Evolutionary conservation across 2,113 vertebrate genomes (phyloP).

Genomic region (Climacteris rufus): DNA sequence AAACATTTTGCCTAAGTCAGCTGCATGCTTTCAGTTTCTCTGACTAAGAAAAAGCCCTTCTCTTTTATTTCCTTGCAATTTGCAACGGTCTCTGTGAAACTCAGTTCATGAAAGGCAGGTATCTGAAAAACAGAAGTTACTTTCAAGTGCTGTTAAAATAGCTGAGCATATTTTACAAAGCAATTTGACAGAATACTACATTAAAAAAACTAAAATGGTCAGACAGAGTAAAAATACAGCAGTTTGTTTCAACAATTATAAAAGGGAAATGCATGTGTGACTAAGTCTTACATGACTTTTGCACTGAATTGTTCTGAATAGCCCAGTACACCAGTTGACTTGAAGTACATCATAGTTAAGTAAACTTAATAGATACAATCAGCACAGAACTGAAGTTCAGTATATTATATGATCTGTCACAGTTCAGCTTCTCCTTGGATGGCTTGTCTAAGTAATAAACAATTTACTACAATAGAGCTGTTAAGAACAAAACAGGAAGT

Average conservation of each 20-base stretch:
- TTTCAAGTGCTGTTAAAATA: background rate
- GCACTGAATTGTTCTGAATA: background rate
- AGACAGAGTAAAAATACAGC: background rate
- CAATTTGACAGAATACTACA: background rate
- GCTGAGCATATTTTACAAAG: background rate
- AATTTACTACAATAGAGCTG: rapidly evolving
- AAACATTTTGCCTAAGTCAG: background rate
- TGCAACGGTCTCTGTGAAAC: background rate
- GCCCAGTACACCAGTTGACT: background rate
- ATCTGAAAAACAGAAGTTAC: background rate
- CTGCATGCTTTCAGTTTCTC: background rate
- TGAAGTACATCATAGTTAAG: background rate
- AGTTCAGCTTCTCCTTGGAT: background rate
- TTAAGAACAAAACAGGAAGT: background rate
- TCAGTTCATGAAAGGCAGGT: background rate
- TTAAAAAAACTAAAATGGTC: background rate
- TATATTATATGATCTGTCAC: rapidly evolving
- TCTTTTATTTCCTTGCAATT: background rate
- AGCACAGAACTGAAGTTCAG: background rate
- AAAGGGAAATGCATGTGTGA: background rate
- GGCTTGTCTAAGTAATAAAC: background rate
- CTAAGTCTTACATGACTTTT: background rate
- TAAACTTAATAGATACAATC: background rate
- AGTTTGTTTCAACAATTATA: background rate
- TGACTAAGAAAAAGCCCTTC: background rate